Evolutionary conservation across 2,113 vertebrate species (phyloP), one percentile per base, ranked within the genome.

Genomic region (Pelmatolapia mariae): DNA sequence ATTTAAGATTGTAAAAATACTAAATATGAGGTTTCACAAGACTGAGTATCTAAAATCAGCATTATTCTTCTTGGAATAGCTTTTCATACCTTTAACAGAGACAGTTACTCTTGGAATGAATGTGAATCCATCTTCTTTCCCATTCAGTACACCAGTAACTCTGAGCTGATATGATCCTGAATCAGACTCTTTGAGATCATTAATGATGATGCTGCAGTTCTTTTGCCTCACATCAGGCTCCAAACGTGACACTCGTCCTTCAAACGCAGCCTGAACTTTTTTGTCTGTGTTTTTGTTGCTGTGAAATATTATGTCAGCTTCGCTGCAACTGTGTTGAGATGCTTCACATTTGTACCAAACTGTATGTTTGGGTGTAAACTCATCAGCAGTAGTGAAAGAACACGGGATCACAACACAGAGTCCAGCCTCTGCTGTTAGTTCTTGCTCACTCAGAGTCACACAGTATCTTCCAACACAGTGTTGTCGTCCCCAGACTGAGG

Each of bases 401-500:
- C 93, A 95, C 0, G 87, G 91, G 26, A 95, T 87, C 40, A 90
- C 78, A 6, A 59, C 57, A 79, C 92, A 95, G 82, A 93, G 93
- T 78, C 92, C 94, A 47, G 71, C 89, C 52, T 92, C 88, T 18
- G 88, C 89, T 18, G 24, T 82, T 22, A 91, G 61, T 66, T 38
- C 61, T 66, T 0, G 31, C 10, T 66, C 61, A 66, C 61, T 66
- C 1, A 38, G 61, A 36, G 31, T 66, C 0, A 38, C 31, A 38
- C 61, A 66, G 10, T 66, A 66, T 38, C 10, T 12, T 38, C 18
- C 18, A 38, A 5, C 61, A 66, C 61, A 66, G 61, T 66, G 31
- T 12, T 66, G 31, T 68, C 1, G 36, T 24, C 63, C 36, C 63
- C 63, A 40, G n/a, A 0, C 63, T 68, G 63, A 71, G 7, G 4